Conservation (phyloP, 2,113 vertebrate species). For the Camarhynchus parvulus region DNA sequence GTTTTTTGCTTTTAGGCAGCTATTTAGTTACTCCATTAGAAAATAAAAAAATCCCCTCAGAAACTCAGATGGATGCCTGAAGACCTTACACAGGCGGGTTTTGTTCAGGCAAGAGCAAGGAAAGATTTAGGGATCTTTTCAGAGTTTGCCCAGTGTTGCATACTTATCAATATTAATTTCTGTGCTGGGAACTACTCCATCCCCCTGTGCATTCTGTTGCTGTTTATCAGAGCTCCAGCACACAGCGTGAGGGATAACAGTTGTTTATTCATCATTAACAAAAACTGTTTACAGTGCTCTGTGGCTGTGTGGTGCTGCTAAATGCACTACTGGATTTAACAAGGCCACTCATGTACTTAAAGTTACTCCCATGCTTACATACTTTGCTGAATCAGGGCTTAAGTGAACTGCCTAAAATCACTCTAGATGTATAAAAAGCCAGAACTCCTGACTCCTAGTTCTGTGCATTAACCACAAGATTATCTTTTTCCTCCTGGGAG, state of each 20-base stretch:
- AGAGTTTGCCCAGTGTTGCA: background rate
- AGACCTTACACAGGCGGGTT: background rate
- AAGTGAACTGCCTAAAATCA: slow-evolving; percentile 36
- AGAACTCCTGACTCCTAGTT: slow-evolving; percentile 44
- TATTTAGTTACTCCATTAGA: slow-evolving; percentile 2
- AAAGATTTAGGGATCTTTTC: background rate
- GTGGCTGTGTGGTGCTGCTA: background rate
- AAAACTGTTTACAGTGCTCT: slow-evolving; percentile 1
- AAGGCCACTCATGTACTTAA: background rate
- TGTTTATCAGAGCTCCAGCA: background rate
- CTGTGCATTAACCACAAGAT: slow-evolving; percentile 39
- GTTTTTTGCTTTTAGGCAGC: background rate
- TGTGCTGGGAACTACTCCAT: background rate
- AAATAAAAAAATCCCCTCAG: background rate
- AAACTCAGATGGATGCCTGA: background rate
- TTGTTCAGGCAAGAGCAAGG: background rate
- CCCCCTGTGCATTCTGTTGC: background rate
- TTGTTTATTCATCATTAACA: slow-evolving; percentile 12
- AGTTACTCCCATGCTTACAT: slow-evolving; percentile 32
- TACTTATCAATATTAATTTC: background rate
- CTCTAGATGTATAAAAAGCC: slow-evolving; percentile 25
- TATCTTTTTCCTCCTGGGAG: slow-evolving; percentile 44
- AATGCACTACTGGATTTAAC: background rate
- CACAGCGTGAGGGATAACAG: background rate
- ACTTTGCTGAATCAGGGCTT: slow-evolving; percentile 55